Evolutionary conservation across 64 coral and sea anemone genomes (phyloP), one percentile per base, ranked within the genome.

Genomic region (Exaiptasia diaphana): DNA sequence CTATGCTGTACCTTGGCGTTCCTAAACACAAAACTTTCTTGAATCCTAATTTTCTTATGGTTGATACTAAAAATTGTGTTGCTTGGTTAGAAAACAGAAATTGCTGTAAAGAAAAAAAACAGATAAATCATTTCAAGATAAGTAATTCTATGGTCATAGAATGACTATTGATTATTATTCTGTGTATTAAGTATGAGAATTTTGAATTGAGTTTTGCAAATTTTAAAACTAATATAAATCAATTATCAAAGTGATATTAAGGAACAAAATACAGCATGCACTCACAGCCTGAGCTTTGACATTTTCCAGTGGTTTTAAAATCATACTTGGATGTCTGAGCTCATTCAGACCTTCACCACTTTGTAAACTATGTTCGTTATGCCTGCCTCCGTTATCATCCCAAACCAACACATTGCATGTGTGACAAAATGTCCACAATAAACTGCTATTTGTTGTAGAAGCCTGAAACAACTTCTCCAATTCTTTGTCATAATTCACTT

Each of bases 1-100:
- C n/a, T n/a, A n/a, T n/a, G n/a, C n/a, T n/a, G n/a, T 50, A 99
- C 95, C 95, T 92, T 83, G 95, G 95, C 28, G 95, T 93, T 34
- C 95, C 95, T 42, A 99, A 38, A 35, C 95, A 99, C 17, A 99
- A 58, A 35, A 99, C 75, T 79, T 88, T 92, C 33, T 79, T 89
- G 64, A 93, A 99, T 38, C 87, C 86, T 43, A 93, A 55, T 71
- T 76, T 88, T 38, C 54, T 56, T 33, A 99, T 34, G 37, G 71
- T 18, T 6, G 59, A 64, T 4, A 87, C 67, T 8, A 99, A n/a
- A 52, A 99, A 93, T 21, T 85, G 10, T 34, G 89, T 91, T 4
- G 95, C 73, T 60, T 88, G 80, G 13, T 24, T 86, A 21, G 89
- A 92, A 57, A 99, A 99, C 11, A 99, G 71, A 53, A 92, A 99